These are phyloP conservation scores for Upupa epops DNA, from an alignment of 2,113 vertebrate genomes.

Conservation along the genomic window DNA sequence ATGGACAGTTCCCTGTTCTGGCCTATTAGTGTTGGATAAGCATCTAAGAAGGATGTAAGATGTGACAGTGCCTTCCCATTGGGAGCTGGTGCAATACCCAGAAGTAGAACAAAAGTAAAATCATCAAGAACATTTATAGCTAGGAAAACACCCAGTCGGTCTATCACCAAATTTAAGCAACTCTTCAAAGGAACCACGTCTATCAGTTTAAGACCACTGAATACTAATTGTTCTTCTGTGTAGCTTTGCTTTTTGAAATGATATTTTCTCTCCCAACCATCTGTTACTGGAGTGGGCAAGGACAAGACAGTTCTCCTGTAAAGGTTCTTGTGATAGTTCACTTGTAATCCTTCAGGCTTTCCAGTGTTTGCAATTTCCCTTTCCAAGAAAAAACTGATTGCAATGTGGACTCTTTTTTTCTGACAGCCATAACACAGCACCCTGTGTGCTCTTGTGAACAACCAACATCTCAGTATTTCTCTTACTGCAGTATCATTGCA, in stretches of 20 bases:
- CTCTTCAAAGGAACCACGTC: not conserved
- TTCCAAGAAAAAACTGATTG: not conserved
- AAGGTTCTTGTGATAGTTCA: not conserved
- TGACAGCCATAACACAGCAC: not conserved
- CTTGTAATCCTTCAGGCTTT: not conserved
- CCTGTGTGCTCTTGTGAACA: not conserved
- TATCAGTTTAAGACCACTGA: not conserved
- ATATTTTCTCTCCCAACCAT: not conserved
- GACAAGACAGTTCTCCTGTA: not conserved
- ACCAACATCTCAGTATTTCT: not conserved
- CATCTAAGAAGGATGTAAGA: not conserved
- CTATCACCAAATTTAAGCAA: not conserved
- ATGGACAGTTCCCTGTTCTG: not conserved
- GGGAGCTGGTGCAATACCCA: not conserved
- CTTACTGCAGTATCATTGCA: not conserved
- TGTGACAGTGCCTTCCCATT: not conserved
- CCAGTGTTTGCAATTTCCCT: not conserved
- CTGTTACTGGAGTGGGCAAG: not conserved
- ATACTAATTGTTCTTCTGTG: not conserved
- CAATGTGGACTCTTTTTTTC: not conserved
- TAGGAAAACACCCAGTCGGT: not conserved
- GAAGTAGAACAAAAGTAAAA: conserved; percentile 27
- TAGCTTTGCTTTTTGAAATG: not conserved
- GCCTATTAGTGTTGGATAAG: conserved; percentile 16
- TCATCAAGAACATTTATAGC: conserved; percentile 11